Conservation (phyloP, 1,140 invertebrate genomes). For the Lepidostoma basale region DNA sequence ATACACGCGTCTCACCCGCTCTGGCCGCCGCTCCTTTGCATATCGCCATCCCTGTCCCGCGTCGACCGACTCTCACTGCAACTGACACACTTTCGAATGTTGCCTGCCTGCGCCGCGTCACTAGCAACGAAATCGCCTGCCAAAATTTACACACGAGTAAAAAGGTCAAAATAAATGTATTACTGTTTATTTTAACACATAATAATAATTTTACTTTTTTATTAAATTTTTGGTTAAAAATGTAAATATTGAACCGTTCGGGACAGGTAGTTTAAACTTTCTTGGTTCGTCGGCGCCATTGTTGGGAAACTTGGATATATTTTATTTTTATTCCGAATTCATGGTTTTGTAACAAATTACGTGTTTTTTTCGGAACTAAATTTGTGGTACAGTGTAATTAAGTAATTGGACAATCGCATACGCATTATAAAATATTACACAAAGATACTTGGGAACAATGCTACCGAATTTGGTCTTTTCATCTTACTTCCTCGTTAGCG, state of each 20-base stretch:
- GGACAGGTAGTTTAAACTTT: neutral
- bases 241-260: neutral
- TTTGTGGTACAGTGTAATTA: conserved; percentile 5
- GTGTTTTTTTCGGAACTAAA: conserved; percentile 3
- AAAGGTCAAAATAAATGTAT: neutral
- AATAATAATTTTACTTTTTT: neutral
- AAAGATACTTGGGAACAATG: conserved; percentile 5
- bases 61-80: conserved; percentile 29
- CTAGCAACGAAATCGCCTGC: no score
- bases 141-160: neutral
- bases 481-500: no score
- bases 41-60: neutral
- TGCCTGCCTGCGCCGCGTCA: neutral
- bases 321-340: conserved; percentile 10
- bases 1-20: neutral
- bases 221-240: neutral
- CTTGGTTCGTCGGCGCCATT: conserved; percentile 12
- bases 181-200: neutral
- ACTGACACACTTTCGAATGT: conserved; percentile 31
- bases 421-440: neutral
- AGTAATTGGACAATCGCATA: conserved; percentile 1
- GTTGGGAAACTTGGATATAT: conserved; percentile 10
- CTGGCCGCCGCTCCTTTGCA: neutral
- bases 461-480: no score
- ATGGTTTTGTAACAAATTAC: conserved; percentile 18